Conservation (phyloP, 2,113 vertebrate genomes). For the Rhinopomastus cyanomelas region DNA sequence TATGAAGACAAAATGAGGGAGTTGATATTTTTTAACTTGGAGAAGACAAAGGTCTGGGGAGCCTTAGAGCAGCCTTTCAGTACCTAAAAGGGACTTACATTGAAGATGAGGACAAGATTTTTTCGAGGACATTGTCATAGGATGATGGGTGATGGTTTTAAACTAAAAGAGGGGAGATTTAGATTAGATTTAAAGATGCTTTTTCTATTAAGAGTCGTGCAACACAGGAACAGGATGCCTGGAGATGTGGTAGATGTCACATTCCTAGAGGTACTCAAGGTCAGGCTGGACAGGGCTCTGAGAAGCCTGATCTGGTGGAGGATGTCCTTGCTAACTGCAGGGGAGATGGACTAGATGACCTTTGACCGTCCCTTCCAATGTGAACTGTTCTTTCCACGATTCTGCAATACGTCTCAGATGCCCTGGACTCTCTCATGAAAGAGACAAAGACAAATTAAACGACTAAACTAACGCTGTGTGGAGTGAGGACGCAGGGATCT, state of each 20-base stretch:
- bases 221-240: background rate
- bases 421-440: background rate
- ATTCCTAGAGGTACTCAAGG: background rate
- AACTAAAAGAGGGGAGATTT: background rate
- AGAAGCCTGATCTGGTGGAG: background rate
- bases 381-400: background rate
- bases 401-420: background rate
- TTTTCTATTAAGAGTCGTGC: background rate
- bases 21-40: background rate
- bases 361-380: background rate
- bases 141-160: background rate
- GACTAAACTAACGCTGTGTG: background rate
- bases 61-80: background rate
- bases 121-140: background rate
- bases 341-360: background rate
- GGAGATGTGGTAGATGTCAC: background rate
- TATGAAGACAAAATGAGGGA: background rate
- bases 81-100: background rate
- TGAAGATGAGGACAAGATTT: background rate
- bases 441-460: background rate
- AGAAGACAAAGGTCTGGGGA: background rate
- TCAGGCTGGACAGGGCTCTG: background rate
- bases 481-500: background rate
- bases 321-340: background rate
- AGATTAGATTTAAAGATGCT: background rate